Conservation (phyloP, 2,797 vertebrate genomes). For the Trachurus trachurus region DNA sequence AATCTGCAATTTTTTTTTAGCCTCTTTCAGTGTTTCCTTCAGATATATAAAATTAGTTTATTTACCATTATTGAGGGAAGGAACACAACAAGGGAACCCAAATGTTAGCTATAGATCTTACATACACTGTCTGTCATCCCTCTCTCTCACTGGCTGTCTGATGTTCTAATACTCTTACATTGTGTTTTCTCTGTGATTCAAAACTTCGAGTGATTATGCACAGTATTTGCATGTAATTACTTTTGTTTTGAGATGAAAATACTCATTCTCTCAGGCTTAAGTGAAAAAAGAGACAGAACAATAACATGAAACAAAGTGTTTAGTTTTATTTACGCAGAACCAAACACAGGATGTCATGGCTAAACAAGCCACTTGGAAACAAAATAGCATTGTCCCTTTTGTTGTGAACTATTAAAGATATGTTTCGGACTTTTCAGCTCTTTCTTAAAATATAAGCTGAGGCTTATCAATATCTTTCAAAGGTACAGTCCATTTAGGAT, state of each 20-base stretch:
- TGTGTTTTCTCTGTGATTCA: background rate
- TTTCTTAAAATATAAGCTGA: too few species aligned
- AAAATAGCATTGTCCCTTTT: too few species aligned
- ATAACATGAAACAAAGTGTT: background rate
- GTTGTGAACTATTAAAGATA: too few species aligned
- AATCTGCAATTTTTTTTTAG: too few species aligned
- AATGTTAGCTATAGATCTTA: too few species aligned
- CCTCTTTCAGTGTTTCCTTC: too few species aligned
- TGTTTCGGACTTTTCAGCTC: too few species aligned
- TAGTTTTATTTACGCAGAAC: background rate
- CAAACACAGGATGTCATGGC: background rate
- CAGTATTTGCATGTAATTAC: conserved; percentile 2
- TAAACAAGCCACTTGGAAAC: background rate
- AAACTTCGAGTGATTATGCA: background rate
- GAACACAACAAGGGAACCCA: too few species aligned
- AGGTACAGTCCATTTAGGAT: too few species aligned
- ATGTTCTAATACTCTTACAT: background rate
- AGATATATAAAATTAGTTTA: too few species aligned
- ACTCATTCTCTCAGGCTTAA: background rate
- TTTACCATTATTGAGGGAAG: too few species aligned
- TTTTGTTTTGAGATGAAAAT: background rate
- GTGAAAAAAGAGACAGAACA: background rate
- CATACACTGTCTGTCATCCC: background rate
- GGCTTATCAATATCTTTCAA: too few species aligned
- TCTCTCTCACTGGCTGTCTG: background rate